Evolutionary conservation across 2,888 invertebrate genomes (phyloP), one percentile per base, ranked within the genome.

Genomic region (Eulithis prunata): DNA sequence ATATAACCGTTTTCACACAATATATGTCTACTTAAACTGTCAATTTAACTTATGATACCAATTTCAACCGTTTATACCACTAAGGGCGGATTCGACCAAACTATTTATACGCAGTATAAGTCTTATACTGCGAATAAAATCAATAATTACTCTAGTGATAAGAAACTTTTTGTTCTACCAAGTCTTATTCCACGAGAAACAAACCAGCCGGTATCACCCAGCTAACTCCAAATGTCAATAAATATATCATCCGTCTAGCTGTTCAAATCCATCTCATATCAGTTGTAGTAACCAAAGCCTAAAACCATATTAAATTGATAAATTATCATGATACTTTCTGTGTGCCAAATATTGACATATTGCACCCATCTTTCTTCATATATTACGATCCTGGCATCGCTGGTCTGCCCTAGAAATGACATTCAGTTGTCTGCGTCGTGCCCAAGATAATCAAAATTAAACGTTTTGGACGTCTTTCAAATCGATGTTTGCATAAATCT

Each of bases 321-420:
- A 66, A 70, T 66, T 53, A 62, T 60, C 28, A 13, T n/a, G 63
- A 38, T 57, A 71, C 61, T 59, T 69, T 56, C 46, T 68, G 59
- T 49, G 62, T 59, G 68, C 67, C 71, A 73, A 73, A 70, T 71
- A 69, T 64, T 71, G 71, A 71, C 66, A 62, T 71, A 71, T 70
- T 52, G 51, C 62, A 67, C 53, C 56, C 59, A 71, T 73, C 62
- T 64, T 51, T 69, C 68, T 69, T 66, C 47, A 47, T 53, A 51
- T 59, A 58, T 59, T 61, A 68, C 66, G 58, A 49, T 64, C 64
- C 64, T 70, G 71, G 66, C 66, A 64, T 60, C 61, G 49, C 57
- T 60, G 58, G 58, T 57, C 38, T 70, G 70, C 57, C 68, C 70
- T 70, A 66, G 71, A 69, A 64, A 69, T 56, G 68, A 69, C 70